Evolutionary conservation across 2,113 vertebrate species (phyloP).

Genomic region (Colinus virginianus): DNA sequence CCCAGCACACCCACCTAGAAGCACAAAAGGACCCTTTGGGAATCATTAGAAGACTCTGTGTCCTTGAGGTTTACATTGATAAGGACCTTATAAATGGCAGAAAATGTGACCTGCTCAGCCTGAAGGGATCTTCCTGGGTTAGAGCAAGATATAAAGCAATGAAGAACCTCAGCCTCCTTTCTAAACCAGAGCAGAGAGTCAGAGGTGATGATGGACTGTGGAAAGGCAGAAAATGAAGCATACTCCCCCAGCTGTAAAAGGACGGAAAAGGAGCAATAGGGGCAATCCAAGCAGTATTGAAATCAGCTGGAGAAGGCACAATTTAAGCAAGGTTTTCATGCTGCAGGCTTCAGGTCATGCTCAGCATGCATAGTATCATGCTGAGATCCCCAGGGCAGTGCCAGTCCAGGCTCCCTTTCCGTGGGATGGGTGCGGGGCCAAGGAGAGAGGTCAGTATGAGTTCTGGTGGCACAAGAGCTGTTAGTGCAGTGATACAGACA

Average conservation of each 20-base stretch:
- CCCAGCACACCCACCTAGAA: neutral
- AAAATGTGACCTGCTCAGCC: neutral
- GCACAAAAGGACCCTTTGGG: neutral
- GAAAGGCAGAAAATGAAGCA: neutral
- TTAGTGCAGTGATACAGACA: accelerated
- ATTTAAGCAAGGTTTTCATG: neutral
- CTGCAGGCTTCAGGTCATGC: neutral
- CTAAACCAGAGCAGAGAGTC: neutral
- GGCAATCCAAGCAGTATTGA: neutral
- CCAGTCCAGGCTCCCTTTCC: neutral
- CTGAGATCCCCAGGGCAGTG: neutral
- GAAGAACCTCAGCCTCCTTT: neutral
- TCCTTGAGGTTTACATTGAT: neutral
- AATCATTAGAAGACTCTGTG: neutral
- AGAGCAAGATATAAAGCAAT: neutral
- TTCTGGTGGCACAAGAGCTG: neutral
- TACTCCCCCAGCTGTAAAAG: neutral
- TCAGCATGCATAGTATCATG: neutral
- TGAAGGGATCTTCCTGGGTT: neutral
- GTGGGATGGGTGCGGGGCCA: no score
- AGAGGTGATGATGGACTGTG: neutral
- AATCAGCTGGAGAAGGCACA: neutral
- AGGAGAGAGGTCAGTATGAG: neutral
- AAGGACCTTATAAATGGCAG: neutral
- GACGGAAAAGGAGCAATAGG: neutral